A percentile compares a stretch with the other conserved stretches of the same genome.
phyloP scores from a whole-genome alignment of 2,113 vertebrate genomes.

The Camelus dromedarius region DNA sequence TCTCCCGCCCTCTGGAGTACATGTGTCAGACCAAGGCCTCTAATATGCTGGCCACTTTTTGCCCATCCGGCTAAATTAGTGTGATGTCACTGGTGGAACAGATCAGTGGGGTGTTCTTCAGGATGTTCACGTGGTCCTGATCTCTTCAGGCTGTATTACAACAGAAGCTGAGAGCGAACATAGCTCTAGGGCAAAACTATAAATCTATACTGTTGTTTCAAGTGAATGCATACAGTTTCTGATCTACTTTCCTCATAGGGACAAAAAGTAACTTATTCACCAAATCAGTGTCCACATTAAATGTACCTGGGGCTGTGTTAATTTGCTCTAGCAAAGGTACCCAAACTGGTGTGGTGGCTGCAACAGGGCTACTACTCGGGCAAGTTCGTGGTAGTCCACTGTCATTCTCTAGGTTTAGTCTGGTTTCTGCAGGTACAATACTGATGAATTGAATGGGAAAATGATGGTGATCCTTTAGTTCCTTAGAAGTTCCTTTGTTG shows the following conservation, averaged over 20 bases:
- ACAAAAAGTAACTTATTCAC: background rate
- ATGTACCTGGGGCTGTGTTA: background rate
- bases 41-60: background rate
- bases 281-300: background rate
- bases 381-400: no score
- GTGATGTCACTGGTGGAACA: background rate
- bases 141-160: background rate
- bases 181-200: background rate
- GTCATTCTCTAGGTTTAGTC: background rate
- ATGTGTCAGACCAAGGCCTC: background rate
- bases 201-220: background rate
- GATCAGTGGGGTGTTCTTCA: background rate
- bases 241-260: slow-evolving; percentile 12
- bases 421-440: background rate
- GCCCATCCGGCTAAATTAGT: background rate
- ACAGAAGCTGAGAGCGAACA: slow-evolving; percentile 28
- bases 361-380: background rate
- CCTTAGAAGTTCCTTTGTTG: background rate
- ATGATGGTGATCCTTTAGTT: background rate
- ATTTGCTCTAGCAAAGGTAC: background rate
- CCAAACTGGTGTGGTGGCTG: background rate
- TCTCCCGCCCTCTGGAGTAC: background rate
- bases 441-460: background rate
- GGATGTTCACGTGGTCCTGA: background rate
- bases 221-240: background rate